phyloP scores from a whole-genome alignment of 2,888 invertebrate genomes.

The Allolobophora icterica region DNA sequence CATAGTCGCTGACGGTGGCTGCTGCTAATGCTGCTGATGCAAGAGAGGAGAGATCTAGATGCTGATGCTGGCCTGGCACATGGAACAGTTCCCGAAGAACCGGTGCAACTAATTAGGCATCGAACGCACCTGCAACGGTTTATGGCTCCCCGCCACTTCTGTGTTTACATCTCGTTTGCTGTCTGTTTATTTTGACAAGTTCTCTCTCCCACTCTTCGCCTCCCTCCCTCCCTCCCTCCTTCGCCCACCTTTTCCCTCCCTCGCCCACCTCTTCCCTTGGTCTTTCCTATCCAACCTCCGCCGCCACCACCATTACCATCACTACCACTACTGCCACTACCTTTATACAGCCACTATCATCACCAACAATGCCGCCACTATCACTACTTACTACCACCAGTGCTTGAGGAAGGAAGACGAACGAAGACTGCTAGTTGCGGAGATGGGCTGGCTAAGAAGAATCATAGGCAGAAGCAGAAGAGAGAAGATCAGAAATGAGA shows the following conservation, averaged over 20 bases:
- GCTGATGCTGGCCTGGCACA: neutral
- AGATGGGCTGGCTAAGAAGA: too few species aligned
- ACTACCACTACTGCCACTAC: neutral
- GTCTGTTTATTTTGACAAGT: conserved; percentile 17
- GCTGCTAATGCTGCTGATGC: too few species aligned
- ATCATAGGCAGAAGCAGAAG: too few species aligned
- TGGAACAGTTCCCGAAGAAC: neutral
- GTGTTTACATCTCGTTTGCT: conserved; percentile 8
- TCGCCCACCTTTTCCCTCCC: neutral
- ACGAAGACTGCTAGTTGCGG: too few species aligned
- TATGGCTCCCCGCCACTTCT: neutral
- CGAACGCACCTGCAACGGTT: neutral
- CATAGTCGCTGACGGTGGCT: neutral
- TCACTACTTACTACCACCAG: too few species aligned
- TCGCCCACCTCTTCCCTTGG: neutral
- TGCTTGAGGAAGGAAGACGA: too few species aligned
- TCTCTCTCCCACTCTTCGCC: neutral
- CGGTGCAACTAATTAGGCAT: conserved; percentile 7
- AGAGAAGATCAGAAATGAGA: too few species aligned
- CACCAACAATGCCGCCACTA: neutral
- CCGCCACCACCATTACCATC: neutral
- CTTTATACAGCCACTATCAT: too few species aligned
- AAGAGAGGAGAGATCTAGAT: neutral
- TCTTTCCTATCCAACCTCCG: neutral
- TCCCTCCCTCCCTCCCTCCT: neutral